Evolutionary conservation across 2,113 vertebrate genomes (phyloP).

Genomic region (Capra hircus): DNA sequence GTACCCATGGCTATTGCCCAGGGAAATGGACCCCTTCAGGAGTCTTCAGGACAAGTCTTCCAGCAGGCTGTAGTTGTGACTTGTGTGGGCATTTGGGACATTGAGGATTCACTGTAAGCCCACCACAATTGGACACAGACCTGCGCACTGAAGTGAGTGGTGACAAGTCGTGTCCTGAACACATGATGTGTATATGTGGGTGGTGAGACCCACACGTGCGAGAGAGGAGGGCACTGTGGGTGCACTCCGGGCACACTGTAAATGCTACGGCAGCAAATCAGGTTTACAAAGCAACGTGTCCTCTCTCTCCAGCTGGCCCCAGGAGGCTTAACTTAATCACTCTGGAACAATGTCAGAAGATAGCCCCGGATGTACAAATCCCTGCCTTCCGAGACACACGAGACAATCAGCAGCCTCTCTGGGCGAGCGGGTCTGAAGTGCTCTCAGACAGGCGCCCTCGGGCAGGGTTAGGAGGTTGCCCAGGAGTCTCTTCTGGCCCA

Average conservation of each 20-base stretch:
- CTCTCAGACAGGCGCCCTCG: neutral
- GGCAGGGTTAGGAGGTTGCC: neutral
- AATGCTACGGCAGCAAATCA: constrained; percentile 16
- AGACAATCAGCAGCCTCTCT: neutral
- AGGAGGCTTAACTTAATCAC: constrained; percentile 35
- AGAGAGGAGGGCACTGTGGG: neutral
- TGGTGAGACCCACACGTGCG: accelerated
- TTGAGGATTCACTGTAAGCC: neutral
- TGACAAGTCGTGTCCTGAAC: neutral
- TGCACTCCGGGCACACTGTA: neutral
- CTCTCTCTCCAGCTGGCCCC: constrained; percentile 18
- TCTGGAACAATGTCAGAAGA: constrained; percentile 1
- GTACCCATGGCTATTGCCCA: neutral
- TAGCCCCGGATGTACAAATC: neutral
- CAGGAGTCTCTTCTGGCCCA: neutral
- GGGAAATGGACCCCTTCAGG: neutral
- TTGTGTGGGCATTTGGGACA: neutral
- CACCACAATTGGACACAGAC: too few species aligned
- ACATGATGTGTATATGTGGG: neutral
- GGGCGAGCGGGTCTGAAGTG: accelerated
- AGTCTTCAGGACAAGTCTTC: neutral
- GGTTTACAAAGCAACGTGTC: neutral
- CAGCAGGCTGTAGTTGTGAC: neutral
- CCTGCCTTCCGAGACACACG: neutral
- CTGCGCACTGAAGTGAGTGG: accelerated